A percentile compares a stretch with the other conserved stretches of the same genome.
Evolutionary conservation across 2,113 vertebrate species (phyloP).

Genomic region (Cathartes aura): DNA sequence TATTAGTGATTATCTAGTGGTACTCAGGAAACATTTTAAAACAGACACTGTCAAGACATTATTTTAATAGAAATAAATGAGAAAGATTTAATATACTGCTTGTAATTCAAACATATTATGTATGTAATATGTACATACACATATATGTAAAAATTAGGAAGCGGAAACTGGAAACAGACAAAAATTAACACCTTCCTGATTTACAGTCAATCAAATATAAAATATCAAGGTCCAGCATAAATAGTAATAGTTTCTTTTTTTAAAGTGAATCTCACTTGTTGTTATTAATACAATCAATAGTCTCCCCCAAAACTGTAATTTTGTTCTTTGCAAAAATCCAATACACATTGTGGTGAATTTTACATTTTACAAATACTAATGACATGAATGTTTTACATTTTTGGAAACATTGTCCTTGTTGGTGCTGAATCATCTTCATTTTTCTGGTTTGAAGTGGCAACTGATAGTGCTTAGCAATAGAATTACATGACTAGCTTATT

Average conservation of each 20-base stretch:
- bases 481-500: neutral
- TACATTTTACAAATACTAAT: neutral
- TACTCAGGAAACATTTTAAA: neutral
- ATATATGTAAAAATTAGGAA: neutral
- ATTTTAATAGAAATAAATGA: neutral
- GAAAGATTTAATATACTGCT: neutral
- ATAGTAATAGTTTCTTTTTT: neutral
- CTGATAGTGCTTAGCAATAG: neutral
- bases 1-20: neutral
- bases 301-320: neutral
- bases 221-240: neutral
- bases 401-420: neutral
- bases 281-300: neutral
- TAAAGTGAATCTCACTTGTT: neutral
- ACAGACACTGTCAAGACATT: neutral
- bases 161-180: neutral
- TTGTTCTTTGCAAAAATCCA: neutral
- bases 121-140: neutral
- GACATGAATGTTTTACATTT: neutral
- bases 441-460: neutral
- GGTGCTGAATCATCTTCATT: neutral
- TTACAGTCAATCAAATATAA: neutral
- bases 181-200: neutral
- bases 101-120: neutral
- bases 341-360: neutral